Percentiles rank a stretch among this genome's conserved stretches.
Conservation (phyloP, 2,797 vertebrate species). For the Taenioides sp. region DNA sequence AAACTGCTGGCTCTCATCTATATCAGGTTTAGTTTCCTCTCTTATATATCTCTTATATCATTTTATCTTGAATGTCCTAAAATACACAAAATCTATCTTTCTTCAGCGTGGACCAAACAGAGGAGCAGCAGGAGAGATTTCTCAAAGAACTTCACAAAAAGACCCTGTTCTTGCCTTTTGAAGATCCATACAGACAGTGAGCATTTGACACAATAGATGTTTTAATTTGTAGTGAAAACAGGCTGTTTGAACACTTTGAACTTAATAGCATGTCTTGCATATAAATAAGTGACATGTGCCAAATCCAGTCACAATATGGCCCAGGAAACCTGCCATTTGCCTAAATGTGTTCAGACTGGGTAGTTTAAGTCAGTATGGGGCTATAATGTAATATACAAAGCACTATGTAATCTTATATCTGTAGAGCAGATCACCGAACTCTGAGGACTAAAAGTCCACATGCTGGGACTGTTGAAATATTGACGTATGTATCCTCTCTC, state of each 20-base stretch:
- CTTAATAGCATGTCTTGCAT: neutral
- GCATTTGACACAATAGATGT: neutral
- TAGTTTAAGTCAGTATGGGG: neutral
- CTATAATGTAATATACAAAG: too few relatives aligned
- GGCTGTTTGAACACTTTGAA: neutral
- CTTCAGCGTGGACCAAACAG: conserved; percentile 77
- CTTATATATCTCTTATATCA: neutral
- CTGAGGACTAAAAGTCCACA: neutral
- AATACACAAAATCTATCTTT: conserved; percentile 21
- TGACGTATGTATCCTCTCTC: neutral
- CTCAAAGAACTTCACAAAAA: conserved; percentile 84
- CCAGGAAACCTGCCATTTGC: neutral
- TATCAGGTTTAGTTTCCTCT: conserved; percentile 54
- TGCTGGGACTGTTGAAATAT: neutral
- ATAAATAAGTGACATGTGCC: neutral
- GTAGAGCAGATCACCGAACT: neutral
- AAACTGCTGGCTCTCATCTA: conserved; percentile 76
- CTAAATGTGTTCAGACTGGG: neutral
- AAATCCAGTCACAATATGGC: neutral
- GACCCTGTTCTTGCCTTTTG: conserved; percentile 84
- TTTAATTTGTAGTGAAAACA: neutral
- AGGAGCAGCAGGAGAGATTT: conserved; percentile 79
- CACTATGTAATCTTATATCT: neutral
- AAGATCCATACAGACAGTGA: conserved; percentile 84
- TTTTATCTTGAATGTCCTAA: neutral